A percentile compares a stretch with the other conserved stretches of the same genome.
Conservation (phyloP, 2,797 vertebrate genomes). For the Pseudocheirus occidentalis region DNA sequence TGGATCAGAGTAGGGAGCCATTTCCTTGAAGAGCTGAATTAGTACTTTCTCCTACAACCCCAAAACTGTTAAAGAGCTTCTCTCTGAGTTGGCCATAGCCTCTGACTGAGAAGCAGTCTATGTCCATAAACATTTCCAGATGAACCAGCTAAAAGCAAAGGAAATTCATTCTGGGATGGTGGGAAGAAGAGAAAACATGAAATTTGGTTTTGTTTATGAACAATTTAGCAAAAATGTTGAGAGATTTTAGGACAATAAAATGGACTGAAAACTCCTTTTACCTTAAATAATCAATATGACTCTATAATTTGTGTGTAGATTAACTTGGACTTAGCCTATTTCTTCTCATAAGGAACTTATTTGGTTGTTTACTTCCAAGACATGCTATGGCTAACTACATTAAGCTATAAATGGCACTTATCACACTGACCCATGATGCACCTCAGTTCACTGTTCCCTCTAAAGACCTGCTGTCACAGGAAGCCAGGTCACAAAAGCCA, state of each 20-base stretch:
- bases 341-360: not conserved
- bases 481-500: not conserved
- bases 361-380: not conserved
- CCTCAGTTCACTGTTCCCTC: not conserved
- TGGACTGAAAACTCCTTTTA: not conserved
- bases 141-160: slow-evolving; percentile 49
- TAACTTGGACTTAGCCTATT: slow-evolving; percentile 5
- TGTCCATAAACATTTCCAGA: slow-evolving; percentile 24
- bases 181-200: not conserved
- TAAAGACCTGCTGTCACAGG: not conserved
- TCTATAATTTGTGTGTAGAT: not conserved
- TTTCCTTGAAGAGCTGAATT: not conserved
- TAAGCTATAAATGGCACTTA: not conserved
- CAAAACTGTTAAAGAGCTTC: not conserved
- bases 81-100: not conserved
- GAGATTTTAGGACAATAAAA: not conserved
- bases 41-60: not conserved
- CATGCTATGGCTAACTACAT: not conserved
- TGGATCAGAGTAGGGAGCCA: not conserved
- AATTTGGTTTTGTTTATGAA: not conserved
- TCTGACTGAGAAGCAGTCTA: slow-evolving; percentile 12
- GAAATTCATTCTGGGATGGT: not conserved
- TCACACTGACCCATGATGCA: not conserved
- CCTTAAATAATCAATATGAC: not conserved
- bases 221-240: not conserved